Evolutionary conservation across 2,888 invertebrate genomes (phyloP).

Genomic region (Frankliniella intonsa): DNA sequence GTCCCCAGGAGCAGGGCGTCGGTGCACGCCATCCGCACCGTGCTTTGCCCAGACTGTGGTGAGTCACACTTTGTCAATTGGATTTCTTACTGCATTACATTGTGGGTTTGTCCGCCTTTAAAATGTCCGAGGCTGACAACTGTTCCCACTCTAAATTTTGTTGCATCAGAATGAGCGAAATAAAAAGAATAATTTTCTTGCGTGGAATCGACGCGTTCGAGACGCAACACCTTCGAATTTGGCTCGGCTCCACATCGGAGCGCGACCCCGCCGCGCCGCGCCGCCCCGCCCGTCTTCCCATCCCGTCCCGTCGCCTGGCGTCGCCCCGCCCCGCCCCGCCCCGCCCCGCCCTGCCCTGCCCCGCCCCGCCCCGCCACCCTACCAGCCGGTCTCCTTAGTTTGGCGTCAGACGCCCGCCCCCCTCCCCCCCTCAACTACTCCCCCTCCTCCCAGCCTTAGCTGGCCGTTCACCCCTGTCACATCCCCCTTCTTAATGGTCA

Average conservation of each 20-base stretch:
- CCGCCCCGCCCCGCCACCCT: neutral
- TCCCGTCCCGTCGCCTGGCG: neutral
- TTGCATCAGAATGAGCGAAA: no score
- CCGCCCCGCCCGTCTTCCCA: no score
- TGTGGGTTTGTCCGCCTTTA: neutral
- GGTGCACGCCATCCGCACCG: slow-evolving; percentile 41
- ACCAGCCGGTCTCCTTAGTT: neutral
- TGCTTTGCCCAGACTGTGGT: slow-evolving; percentile 43
- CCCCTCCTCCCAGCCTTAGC: neutral
- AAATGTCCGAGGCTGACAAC: no score
- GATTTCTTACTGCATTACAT: neutral
- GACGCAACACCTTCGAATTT: neutral
- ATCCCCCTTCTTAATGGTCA: slow-evolving; percentile 20
- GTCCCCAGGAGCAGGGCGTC: slow-evolving; percentile 45
- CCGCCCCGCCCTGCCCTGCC: neutral
- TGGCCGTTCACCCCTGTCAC: slow-evolving; percentile 23
- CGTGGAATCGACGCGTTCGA: neutral
- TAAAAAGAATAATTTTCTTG: no score
- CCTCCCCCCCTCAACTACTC: neutral
- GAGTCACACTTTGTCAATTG: slow-evolving; percentile 36
- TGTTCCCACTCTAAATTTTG: no score
- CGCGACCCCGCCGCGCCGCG: neutral
- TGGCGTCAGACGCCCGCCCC: neutral
- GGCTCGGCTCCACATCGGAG: neutral
- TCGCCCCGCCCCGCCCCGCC: neutral